Percentiles rank a stretch among this genome's conserved stretches.
phyloP scores from a whole-genome alignment of 2,888 invertebrate genomes.

The Monoplex corrugatus region DNA sequence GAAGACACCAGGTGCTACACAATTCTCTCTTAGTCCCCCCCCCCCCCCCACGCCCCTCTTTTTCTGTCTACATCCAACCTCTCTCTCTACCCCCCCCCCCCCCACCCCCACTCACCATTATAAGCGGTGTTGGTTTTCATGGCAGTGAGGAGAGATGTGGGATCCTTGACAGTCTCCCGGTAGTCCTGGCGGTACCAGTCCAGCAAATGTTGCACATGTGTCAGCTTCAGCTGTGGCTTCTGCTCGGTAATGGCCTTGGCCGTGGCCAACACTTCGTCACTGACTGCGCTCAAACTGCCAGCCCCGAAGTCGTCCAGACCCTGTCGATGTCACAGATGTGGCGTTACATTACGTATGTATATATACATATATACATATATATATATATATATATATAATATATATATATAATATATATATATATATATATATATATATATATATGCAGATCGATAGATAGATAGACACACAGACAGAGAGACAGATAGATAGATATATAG shows the following conservation, averaged over 20 bases:
- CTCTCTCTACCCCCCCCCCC: not conserved
- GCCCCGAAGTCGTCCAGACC: slow-evolving; percentile 39
- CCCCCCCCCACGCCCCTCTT: not conserved
- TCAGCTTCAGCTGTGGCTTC: slow-evolving; percentile 1
- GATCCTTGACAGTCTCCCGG: slow-evolving; percentile 36
- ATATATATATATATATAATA: no score
- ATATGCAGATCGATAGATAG: no score
- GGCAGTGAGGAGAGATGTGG: slow-evolving; percentile 27
- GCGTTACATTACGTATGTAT: no score
- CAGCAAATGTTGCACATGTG: slow-evolving; percentile 35
- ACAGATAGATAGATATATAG: no score
- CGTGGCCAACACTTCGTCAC: slow-evolving; percentile 43
- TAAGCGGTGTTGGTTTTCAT: slow-evolving; percentile 44
- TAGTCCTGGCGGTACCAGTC: slow-evolving; percentile 38
- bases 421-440: no score
- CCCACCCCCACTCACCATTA: not conserved
- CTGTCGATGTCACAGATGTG: not conserved
- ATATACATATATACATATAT: no score
- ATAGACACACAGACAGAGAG: no score
- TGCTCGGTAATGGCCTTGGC: slow-evolving; percentile 35
- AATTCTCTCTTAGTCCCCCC: not conserved
- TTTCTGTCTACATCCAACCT: not conserved
- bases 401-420: no score
- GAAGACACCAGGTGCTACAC: no score
- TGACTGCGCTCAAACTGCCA: not conserved